Base-by-base conservation (phyloP, 2,888 invertebrate genomes). In the Nemurella pictetii region DNA sequence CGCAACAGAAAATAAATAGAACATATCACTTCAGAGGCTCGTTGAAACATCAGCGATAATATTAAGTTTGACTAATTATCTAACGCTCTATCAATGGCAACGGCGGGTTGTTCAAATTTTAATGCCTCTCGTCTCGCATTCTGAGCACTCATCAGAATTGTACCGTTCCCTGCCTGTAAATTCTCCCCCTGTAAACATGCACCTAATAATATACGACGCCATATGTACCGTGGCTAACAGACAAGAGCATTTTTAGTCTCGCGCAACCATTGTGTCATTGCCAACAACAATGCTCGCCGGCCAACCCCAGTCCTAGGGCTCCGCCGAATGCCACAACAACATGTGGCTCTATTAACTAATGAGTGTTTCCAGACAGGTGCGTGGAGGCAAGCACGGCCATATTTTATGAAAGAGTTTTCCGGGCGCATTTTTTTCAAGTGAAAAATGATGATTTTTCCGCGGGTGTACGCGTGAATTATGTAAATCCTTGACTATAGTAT, bases 401-500 rank as follows among this genome's bases (percentile, higher is more conserved):
- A 75, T 28, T 27, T 75, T 28, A 75, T 75, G 28, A 55, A 55
- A 55, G 55, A 78, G 78, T 78, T 29, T 28, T 29, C 20, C 26
- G 80, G 35, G 29, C 32, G 32, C 28, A 36, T 27, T 72, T 82
- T 80, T 82, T 72, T n/a, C 82, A 82, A 82, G 82, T 82, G 82
- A 82, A 82, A 72, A 82, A 82, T 82, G 82, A 82, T 72, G 82
- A 82, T 82, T 82, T 29, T 35, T 35, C 29, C 82, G 28, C 72
- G 27, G 55, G 25, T 35, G 80, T 36, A 35, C 80, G 28, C 75
- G 75, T 82, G 55, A 82, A 72, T 36, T 82, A 82, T 82, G 82
- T 72, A 82, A 82, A 81, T 81, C 80, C 80, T 26, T 72, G 35
- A 72, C 72, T 27, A 72, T 82, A 72, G 82, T 82, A 82, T 82